These are phyloP conservation scores for Ochotona princeps DNA, from an alignment of 2,113 vertebrate genomes.

Conservation along the genomic window DNA sequence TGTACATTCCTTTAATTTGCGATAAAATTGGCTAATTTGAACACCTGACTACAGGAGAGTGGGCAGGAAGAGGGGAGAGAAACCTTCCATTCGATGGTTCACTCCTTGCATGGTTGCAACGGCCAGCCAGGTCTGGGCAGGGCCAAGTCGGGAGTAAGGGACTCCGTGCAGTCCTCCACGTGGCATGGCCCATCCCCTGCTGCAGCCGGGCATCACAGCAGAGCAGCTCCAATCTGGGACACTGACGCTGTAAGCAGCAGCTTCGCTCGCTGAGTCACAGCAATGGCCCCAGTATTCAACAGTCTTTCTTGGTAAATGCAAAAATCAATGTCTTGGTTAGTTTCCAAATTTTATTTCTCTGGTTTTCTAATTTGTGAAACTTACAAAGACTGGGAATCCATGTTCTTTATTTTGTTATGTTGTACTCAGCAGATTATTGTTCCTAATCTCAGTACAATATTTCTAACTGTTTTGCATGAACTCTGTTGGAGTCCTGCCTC, in stretches of 20 bases:
- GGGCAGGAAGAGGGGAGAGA: too few relatives aligned
- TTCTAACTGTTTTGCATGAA: not conserved
- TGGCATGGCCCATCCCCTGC: too few relatives aligned
- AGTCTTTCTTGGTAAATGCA: slow-evolving; percentile 10
- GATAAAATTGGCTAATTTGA: not conserved
- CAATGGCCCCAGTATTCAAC: not conserved
- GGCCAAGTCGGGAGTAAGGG: too few relatives aligned
- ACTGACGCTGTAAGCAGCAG: too few relatives aligned
- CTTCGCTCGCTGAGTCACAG: too few relatives aligned
- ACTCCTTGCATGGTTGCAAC: too few relatives aligned
- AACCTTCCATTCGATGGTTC: too few relatives aligned
- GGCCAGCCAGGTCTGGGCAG: too few relatives aligned
- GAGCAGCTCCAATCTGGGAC: too few relatives aligned
- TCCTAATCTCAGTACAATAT: not conserved
- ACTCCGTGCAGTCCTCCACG: too few relatives aligned
- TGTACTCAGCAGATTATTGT: slow-evolving; percentile 28
- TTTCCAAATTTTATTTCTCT: slow-evolving; percentile 20
- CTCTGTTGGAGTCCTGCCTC: not conserved
- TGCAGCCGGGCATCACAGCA: too few relatives aligned
- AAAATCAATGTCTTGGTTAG: not conserved
- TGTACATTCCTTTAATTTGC: not conserved
- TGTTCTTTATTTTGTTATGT: not conserved
- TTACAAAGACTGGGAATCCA: slow-evolving; percentile 7
- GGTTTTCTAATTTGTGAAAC: slow-evolving; percentile 37
- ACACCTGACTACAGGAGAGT: not conserved